Evolutionary conservation across 2,888 invertebrate species (phyloP), one percentile per base, ranked within the genome.

Genomic region (Molorchus minor): DNA sequence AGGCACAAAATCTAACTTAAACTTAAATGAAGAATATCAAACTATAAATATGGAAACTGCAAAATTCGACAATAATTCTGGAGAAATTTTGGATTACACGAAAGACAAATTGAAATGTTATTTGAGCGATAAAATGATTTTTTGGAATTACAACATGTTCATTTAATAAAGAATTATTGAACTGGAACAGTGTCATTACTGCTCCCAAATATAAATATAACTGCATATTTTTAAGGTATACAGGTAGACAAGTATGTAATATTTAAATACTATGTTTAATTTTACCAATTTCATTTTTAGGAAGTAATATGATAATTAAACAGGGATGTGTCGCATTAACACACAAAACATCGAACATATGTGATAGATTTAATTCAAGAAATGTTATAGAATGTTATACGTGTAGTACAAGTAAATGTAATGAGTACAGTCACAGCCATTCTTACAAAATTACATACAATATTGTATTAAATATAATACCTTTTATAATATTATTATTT

Each of bases 151-250:
- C 35, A 1, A 47, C 47, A 3, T 47, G 47, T 16, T 30, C n/a
- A 13, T 20, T 35, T 12, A 17, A 17, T 1, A 1, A 19, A 8
- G 20, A 12, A 2, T 1, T 47, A 7, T 16, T 47, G 4, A 47
- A 47, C 19, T 47, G 47, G 47, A 13, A 47, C 3, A 13, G 20
- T 8, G 20, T 47, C 1, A 1, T 7, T 3, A 19, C 33, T 8
- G n/a, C 12, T 5, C 2, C 13, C 8, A 2, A 2, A 8, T 2
- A 3, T 7, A 35, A 2, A 19, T 35, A 35, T 16, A 30, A 15
- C 12, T 47, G 47, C 20, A n/a, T 35, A 19, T 35, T 47, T n/a
- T 15, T 47, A 35, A 35, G 17, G 20, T 47, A 47, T 13, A 35
- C 33, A 47, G 47, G 47, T 47, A 47, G 19, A 10, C 10, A 19